Base-by-base conservation (phyloP, 2,797 vertebrate genomes). In the Siniperca scherzeri region DNA sequence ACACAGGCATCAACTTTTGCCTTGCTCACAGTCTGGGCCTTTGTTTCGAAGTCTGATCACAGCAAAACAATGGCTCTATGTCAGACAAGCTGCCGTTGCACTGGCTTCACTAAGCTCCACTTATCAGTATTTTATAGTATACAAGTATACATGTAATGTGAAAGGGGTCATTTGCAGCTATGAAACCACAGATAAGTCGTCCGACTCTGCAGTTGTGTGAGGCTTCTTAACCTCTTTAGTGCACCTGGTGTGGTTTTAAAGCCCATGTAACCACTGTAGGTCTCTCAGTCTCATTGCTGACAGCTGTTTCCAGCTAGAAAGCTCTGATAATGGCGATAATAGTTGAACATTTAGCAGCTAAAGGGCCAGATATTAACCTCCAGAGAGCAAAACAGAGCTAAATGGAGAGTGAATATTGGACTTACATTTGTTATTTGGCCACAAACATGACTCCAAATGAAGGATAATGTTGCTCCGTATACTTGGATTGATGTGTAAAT, bases 171-270 rank as follows among this genome's bases (percentile, higher is more conserved):
- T 22, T 17, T 30, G 14, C 4, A 46, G 40, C 40, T 22, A 44
- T 56, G 62, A 78, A 85, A 87, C 87, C 84, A 67, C 86, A 79
- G 70, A 72, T 48, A 36, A 2, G 16, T 70, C 33, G 50, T 9
- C 13, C 22, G 5, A 1, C 22, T 71, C 16, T 72, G 77, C 77
- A 88, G 55, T 65, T 87, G 53, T 13, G 21, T 21, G 22, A 71
- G 50, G 0, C 57, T 8, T 71, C 4, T 65, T 19, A 68, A 62
- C 76, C 59, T 62, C 65, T 42, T 70, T 13, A 42, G 8, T 67
- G 27, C 52, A 5, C 30, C 30, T 12, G 9, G 9, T 83, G 79
- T 68, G 81, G 82, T 87, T 90, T 48, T 14, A 36, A 50, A 81
- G 33, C 50, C 25, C 21, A 72, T 12, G 1, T 60, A 0, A 67